phyloP scores from a whole-genome alignment of 2,113 vertebrate genomes.

The Tetrao urogallus region DNA sequence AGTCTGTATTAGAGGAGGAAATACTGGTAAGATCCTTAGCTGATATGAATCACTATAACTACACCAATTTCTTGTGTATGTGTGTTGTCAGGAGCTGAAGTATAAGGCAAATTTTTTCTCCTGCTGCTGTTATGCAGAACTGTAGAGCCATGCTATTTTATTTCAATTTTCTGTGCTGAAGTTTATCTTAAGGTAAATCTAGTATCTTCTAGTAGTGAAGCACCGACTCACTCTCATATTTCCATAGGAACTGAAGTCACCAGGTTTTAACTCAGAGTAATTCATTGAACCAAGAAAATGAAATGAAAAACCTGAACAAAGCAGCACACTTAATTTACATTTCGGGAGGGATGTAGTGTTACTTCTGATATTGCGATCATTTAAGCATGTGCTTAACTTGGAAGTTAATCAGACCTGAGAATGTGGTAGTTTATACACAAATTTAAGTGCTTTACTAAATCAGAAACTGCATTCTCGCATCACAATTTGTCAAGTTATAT shows the following conservation, averaged over 20 bases:
- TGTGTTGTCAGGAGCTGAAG: background rate
- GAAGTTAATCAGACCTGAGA: constrained; percentile 1
- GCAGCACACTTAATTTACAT: background rate
- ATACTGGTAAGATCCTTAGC: background rate
- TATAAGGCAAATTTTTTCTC: background rate
- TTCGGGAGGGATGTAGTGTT: background rate
- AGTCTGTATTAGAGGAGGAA: background rate
- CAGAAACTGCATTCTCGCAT: background rate
- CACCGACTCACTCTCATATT: background rate
- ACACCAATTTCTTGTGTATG: background rate
- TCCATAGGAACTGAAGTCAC: background rate
- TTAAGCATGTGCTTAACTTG: constrained; percentile 8
- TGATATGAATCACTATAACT: background rate
- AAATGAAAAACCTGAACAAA: background rate
- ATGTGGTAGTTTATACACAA: background rate
- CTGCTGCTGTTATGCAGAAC: background rate
- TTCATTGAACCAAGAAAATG: background rate
- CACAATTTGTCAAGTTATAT: background rate
- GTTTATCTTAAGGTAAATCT: constrained; percentile 12
- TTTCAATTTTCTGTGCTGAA: constrained; percentile 1
- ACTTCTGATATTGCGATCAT: background rate
- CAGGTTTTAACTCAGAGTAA: background rate
- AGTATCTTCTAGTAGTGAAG: background rate
- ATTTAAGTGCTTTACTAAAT: background rate
- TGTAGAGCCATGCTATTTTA: background rate